phyloP scores from a whole-genome alignment of 2,888 invertebrate species.

The Hipparchia semele region DNA sequence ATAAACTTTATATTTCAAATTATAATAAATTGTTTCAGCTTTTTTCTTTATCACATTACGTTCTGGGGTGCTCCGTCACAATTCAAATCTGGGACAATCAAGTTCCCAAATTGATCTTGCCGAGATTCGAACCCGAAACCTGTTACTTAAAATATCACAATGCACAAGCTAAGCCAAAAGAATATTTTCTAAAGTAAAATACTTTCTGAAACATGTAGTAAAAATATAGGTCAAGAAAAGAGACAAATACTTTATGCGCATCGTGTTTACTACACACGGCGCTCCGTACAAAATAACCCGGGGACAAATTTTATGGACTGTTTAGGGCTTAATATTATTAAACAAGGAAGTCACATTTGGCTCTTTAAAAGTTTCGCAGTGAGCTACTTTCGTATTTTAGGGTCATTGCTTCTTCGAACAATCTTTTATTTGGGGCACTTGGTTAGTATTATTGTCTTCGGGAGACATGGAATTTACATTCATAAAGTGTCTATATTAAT shows the following conservation, averaged over 20 bases:
- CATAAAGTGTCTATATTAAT: not conserved
- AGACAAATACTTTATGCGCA: slow-evolving; percentile 3
- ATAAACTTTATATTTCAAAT: too few relatives aligned
- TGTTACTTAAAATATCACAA: too few relatives aligned
- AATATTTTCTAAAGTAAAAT: not conserved
- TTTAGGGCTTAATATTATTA: slow-evolving; percentile 35
- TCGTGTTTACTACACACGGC: slow-evolving; percentile 21
- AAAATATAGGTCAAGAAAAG: slow-evolving; percentile 1
- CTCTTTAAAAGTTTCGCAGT: slow-evolving; percentile 33
- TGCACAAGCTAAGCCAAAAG: too few relatives aligned
- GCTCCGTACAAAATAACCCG: slow-evolving; percentile 24
- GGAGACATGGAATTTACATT: slow-evolving; percentile 3
- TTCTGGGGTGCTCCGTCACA: too few relatives aligned
- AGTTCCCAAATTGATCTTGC: too few relatives aligned
- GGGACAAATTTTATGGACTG: slow-evolving; percentile 33
- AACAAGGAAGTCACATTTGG: slow-evolving; percentile 35
- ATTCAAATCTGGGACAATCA: too few relatives aligned
- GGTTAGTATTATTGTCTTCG: not conserved
- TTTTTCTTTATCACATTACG: too few relatives aligned
- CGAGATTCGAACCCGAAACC: too few relatives aligned
- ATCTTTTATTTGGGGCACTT: not conserved
- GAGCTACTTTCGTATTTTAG: slow-evolving; percentile 23
- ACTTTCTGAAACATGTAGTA: slow-evolving; percentile 1
- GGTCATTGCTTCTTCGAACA: not conserved
- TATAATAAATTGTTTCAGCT: too few relatives aligned